phyloP scores from a whole-genome alignment of 2,797 vertebrate species.

The Petrocephalus sullivani region DNA sequence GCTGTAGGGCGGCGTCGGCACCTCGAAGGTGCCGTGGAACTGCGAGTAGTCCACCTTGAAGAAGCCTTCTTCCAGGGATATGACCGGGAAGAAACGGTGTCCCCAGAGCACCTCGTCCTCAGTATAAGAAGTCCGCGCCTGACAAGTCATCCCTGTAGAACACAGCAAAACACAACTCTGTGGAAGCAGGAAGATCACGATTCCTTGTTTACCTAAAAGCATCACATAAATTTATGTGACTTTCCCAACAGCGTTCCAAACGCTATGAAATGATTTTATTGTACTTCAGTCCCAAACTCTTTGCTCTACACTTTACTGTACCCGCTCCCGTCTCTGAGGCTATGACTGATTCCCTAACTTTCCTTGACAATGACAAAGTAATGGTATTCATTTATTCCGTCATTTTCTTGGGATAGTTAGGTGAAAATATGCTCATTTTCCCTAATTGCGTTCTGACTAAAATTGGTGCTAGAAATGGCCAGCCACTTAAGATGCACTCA shows the following conservation, averaged over 20 bases:
- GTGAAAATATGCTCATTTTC: not conserved
- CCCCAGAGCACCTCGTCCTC: slow-evolving; percentile 99
- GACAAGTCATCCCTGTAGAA: slow-evolving; percentile 92
- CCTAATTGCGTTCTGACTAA: not conserved
- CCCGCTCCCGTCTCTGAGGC: not conserved
- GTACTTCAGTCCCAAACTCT: not conserved
- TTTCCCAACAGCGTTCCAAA: no score
- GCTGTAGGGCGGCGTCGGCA: slow-evolving; percentile 88
- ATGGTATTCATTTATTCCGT: not conserved
- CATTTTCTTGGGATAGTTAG: not conserved
- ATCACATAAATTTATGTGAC: not conserved
- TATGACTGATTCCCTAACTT: not conserved
- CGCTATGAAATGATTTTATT: no score
- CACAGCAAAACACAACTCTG: slow-evolving; percentile 15
- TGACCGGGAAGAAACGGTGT: slow-evolving; percentile 94
- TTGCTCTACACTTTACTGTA: not conserved
- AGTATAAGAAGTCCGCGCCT: slow-evolving; percentile 95
- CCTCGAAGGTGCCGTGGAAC: slow-evolving; percentile 97
- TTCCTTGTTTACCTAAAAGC: not conserved
- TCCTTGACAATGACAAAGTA: not conserved
- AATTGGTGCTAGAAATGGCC: not conserved
- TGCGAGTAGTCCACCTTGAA: slow-evolving; percentile 99
- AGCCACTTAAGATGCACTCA: not conserved
- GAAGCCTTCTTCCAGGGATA: slow-evolving; percentile 97
- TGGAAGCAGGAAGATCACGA: not conserved